Evolutionary conservation across 1,140 invertebrate genomes (phyloP).

Genomic region (Caenorhabditis inopinata): DNA sequence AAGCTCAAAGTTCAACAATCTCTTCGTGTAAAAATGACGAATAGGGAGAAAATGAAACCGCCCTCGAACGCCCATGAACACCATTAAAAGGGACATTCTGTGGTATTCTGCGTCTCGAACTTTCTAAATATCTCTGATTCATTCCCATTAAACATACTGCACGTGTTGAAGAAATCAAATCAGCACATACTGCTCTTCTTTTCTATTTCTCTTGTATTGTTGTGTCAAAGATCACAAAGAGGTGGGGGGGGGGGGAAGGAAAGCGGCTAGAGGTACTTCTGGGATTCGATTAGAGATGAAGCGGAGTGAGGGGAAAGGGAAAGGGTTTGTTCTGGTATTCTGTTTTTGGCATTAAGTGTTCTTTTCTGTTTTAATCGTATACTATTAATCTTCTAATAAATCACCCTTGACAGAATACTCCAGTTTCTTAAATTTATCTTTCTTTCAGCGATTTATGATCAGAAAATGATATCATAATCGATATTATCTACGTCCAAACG

Average conservation of each 20-base stretch:
- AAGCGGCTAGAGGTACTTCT: background rate
- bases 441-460: too few relatives aligned
- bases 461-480: too few relatives aligned
- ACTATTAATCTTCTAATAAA: too few relatives aligned
- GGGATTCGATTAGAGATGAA: conserved; percentile 2
- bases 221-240: too few relatives aligned
- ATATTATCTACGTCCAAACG: too few relatives aligned
- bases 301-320: background rate
- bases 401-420: too few relatives aligned
- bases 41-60: background rate
- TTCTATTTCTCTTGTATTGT: background rate
- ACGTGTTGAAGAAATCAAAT: background rate
- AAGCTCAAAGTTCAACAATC: too few relatives aligned
- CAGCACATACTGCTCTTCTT: background rate
- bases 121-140: background rate
- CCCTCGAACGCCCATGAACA: background rate
- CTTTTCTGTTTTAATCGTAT: too few relatives aligned
- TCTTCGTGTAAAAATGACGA: background rate
- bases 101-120: conserved; percentile 6
- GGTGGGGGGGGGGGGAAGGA: too few relatives aligned
- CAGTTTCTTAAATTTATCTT: too few relatives aligned
- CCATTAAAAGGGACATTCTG: background rate
- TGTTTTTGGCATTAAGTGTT: too few relatives aligned
- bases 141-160: background rate
- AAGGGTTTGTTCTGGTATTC: too few relatives aligned